Conservation (phyloP, 2,113 vertebrate genomes). For the Conger conger region DNA sequence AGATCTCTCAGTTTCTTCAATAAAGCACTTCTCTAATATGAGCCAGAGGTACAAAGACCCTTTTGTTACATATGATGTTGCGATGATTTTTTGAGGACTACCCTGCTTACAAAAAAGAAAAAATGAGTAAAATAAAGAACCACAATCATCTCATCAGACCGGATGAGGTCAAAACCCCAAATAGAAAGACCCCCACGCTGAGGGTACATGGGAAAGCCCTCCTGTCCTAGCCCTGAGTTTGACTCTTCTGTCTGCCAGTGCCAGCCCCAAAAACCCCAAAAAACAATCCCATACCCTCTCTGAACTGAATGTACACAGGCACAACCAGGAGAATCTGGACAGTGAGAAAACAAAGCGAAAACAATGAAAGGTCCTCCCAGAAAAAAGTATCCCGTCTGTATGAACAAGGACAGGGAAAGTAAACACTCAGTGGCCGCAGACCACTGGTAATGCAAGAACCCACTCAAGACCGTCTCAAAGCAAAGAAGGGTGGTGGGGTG, state of each 20-base stretch:
- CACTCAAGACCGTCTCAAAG: not conserved
- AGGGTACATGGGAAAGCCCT: conserved; percentile 56
- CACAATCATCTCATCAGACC: conserved; percentile 27
- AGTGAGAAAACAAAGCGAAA: not conserved
- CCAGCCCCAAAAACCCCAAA: not conserved
- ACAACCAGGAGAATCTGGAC: not conserved
- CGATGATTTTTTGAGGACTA: too few species aligned
- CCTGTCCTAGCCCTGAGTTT: conserved; percentile 59
- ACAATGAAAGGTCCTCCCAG: not conserved
- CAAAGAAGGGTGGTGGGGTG: not conserved
- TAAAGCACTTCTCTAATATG: too few species aligned
- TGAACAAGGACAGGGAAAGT: not conserved
- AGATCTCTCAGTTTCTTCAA: too few species aligned
- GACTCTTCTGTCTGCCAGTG: conserved; percentile 51
- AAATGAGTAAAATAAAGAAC: not conserved
- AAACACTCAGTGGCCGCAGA: not conserved
- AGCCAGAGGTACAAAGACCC: too few species aligned
- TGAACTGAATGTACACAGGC: not conserved
- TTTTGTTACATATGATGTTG: too few species aligned
- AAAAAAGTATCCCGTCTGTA: not conserved
- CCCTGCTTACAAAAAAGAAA: too few species aligned
- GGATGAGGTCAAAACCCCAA: conserved; percentile 34
- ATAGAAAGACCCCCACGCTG: conserved; percentile 56
- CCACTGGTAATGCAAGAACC: not conserved
- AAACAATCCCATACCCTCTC: not conserved